A percentile compares a stretch with the other conserved stretches of the same genome.
phyloP scores from a whole-genome alignment of 1,140 invertebrate genomes.

The Drosophila elegans region DNA sequence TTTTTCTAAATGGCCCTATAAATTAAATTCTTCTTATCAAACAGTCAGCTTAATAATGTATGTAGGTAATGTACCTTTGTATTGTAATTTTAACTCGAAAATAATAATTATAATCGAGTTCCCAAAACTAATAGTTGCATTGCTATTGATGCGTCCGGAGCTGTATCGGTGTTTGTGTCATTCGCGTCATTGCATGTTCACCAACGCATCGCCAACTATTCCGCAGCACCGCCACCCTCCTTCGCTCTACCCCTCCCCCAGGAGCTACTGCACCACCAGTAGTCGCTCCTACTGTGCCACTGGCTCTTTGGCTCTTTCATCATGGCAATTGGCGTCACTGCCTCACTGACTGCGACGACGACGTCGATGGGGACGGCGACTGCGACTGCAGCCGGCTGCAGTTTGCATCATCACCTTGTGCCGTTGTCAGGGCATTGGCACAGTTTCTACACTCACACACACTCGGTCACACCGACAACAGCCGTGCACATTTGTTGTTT shows the following conservation, averaged over 20 bases:
- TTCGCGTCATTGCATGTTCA: constrained; percentile 65
- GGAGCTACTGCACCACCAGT: not conserved
- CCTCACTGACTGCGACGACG: constrained; percentile 51
- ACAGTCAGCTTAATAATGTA: too few relatives aligned
- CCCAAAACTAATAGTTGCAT: not conserved
- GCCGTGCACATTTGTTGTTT: constrained; percentile 33
- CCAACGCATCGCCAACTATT: constrained; percentile 49
- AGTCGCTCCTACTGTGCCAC: constrained; percentile 44
- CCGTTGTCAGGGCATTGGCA: constrained; percentile 84
- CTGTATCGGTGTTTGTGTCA: constrained; percentile 49
- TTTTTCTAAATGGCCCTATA: too few relatives aligned
- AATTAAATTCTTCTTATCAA: too few relatives aligned
- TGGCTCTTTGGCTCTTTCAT: constrained; percentile 57
- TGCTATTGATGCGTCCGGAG: constrained; percentile 5
- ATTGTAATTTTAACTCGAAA: too few relatives aligned
- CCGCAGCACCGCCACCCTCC: constrained; percentile 1
- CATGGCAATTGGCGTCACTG: constrained; percentile 75
- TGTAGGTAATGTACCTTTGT: too few relatives aligned
- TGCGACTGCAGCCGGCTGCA: constrained; percentile 61
- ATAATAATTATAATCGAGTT: too few relatives aligned
- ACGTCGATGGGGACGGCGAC: constrained; percentile 15
- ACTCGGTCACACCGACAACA: constrained; percentile 13
- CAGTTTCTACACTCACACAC: constrained; percentile 66
- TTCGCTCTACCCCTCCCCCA: not conserved
- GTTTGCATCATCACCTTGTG: constrained; percentile 84